Percentiles rank a stretch among this genome's conserved stretches.
Conservation (phyloP, 2,797 vertebrate species). For the Lepidocolaptes lacrymiger region DNA sequence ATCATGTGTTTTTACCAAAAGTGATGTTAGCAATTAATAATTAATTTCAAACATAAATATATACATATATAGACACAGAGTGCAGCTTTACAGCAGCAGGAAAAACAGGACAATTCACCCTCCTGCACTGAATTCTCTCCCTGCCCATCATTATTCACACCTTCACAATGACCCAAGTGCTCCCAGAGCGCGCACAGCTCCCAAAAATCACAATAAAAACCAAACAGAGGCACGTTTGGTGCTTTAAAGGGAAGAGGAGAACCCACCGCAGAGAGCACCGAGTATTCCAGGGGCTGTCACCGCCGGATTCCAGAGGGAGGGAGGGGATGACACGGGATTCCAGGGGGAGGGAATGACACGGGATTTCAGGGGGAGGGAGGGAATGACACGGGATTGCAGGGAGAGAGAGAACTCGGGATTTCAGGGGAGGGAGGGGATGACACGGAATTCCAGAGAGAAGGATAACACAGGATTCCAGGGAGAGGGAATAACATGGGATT, state of each 20-base stretch:
- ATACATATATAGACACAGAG: background rate
- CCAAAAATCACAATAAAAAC: background rate
- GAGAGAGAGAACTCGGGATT: too few species aligned
- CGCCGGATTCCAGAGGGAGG: too few species aligned
- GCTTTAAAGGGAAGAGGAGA: background rate
- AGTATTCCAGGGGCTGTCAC: too few species aligned
- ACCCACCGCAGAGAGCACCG: too few species aligned
- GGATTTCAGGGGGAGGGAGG: too few species aligned
- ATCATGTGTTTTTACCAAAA: background rate
- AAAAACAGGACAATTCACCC: background rate
- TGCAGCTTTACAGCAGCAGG: background rate
- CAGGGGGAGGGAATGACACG: too few species aligned
- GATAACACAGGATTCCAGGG: too few species aligned
- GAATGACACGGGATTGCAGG: too few species aligned
- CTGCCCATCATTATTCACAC: rapidly evolving
- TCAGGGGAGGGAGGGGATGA: too few species aligned
- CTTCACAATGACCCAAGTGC: background rate
- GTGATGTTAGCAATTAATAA: background rate
- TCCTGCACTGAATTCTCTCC: background rate
- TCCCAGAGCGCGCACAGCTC: background rate
- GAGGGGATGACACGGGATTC: too few species aligned
- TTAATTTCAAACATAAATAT: background rate
- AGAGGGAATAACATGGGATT: too few species aligned
- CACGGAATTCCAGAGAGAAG: too few species aligned
- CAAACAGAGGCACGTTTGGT: rapidly evolving